Conservation (phyloP, 2,888 invertebrate species). For the Athripsodes cinereus region DNA sequence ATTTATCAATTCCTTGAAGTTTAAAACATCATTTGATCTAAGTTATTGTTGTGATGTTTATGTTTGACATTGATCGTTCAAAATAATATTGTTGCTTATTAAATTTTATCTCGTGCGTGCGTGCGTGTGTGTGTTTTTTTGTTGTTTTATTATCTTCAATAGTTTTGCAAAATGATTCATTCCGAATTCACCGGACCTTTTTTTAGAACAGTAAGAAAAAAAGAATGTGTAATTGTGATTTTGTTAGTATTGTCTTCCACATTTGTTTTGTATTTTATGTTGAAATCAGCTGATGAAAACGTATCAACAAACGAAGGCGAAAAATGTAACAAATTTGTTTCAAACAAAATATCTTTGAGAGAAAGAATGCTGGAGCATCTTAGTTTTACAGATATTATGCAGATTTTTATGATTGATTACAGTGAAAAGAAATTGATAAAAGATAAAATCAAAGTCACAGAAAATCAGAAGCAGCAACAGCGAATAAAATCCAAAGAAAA, state of each 20-base stretch:
- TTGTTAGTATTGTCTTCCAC: neutral
- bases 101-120: no score
- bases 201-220: neutral
- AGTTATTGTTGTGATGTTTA: neutral
- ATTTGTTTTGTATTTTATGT: neutral
- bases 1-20: no score
- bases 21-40: no score
- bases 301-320: neutral
- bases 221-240: neutral
- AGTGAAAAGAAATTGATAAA: no score
- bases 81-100: neutral
- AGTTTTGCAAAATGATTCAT: neutral
- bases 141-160: no score
- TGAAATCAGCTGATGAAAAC: neutral
- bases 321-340: neutral
- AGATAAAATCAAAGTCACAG: no score
- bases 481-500: no score
- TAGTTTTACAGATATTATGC: conserved; percentile 11
- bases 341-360: neutral
- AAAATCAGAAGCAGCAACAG: no score
- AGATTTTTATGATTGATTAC: conserved; percentile 6
- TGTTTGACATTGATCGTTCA: neutral
- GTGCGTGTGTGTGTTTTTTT: no score
- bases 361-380: conserved; percentile 8
- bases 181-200: neutral